A percentile compares a stretch with the other conserved stretches of the same genome.
Evolutionary conservation across 2,888 invertebrate genomes (phyloP).

Genomic region (Zelleria hepariella): DNA sequence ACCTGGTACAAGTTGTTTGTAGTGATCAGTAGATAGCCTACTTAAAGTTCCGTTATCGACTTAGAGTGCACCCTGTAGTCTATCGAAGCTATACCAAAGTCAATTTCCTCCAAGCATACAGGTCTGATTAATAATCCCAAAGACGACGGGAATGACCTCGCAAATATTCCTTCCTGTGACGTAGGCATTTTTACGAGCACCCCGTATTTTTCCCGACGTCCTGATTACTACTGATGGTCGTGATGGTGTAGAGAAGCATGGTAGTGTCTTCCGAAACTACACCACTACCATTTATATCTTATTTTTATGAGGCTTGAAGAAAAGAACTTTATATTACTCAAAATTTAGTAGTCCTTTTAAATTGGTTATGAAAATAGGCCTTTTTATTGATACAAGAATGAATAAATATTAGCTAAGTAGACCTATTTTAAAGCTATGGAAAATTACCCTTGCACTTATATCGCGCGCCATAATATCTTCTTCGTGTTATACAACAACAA

Average conservation of each 20-base stretch:
- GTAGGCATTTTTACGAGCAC: constrained; percentile 17
- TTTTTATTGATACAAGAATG: no score
- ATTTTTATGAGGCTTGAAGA: neutral
- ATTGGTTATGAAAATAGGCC: no score
- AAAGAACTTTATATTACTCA: neutral
- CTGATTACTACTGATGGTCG: constrained; percentile 9
- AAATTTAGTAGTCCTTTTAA: no score
- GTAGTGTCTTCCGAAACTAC: neutral
- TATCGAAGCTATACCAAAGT: neutral
- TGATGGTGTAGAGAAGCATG: neutral
- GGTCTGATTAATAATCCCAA: constrained; percentile 11
- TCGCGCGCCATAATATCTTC: no score
- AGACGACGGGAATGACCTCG: constrained; percentile 6
- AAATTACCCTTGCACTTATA: no score
- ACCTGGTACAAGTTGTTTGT: no score
- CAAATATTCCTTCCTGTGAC: constrained; percentile 9
- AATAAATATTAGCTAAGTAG: no score
- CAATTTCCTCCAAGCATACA: neutral
- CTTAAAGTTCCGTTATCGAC: no score
- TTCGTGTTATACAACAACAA: no score
- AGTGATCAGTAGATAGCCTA: no score
- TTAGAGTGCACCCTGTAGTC: neutral
- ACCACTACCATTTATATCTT: neutral
- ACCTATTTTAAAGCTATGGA: no score
- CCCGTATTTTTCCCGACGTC: constrained; percentile 14